phyloP scores from a whole-genome alignment of 53 echinoderm and acorn worm genomes.

The Paracentrotus lividus region DNA sequence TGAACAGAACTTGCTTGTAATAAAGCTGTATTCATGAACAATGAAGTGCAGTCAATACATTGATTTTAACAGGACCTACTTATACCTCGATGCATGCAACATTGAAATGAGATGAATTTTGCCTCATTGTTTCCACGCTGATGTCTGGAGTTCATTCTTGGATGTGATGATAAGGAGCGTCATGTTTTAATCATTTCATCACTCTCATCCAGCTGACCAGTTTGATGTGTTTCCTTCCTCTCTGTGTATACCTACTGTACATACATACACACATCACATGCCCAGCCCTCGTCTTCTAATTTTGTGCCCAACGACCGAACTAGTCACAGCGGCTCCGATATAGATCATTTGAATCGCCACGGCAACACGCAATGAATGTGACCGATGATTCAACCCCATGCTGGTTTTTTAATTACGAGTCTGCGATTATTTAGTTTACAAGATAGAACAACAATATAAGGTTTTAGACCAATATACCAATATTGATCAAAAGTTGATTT shows the following conservation, averaged over 20 bases:
- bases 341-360: conserved; percentile 47
- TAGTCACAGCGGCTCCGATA: not conserved
- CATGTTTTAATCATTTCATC: not conserved
- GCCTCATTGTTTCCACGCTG: not conserved
- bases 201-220: conserved; percentile 2
- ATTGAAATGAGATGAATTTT: not conserved
- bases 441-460: not conserved
- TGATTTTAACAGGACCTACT: conserved; percentile 6
- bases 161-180: not conserved
- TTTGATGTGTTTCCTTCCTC: conserved; percentile 9
- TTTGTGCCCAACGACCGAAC: conserved; percentile 41
- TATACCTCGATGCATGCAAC: not conserved
- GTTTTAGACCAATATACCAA: too few species aligned
- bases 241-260: not conserved
- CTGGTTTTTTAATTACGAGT: not conserved
- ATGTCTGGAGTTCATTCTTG: not conserved
- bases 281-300: not conserved
- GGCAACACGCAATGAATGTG: conserved; percentile 34
- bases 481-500: too few species aligned
- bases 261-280: not conserved
- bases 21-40: not conserved
- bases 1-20: not conserved
- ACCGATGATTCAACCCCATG: conserved; percentile 34
- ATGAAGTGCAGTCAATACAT: not conserved
- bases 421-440: not conserved